These are phyloP conservation scores for Polymixis lichenea DNA, from an alignment of 2,888 invertebrate species.

Conservation along the genomic window DNA sequence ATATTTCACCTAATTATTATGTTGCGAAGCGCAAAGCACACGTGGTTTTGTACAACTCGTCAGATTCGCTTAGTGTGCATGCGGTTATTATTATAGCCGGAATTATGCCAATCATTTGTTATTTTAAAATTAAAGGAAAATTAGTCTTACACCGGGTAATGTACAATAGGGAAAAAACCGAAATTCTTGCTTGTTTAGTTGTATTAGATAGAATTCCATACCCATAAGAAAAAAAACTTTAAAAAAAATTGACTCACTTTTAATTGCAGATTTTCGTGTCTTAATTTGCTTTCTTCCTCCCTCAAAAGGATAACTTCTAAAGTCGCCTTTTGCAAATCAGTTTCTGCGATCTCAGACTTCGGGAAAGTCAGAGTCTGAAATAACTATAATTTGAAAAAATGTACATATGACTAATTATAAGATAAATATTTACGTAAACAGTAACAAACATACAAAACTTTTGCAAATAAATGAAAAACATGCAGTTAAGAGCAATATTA, in stretches of 20 bases:
- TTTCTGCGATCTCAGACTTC: constrained; percentile 85
- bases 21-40: constrained; percentile 33
- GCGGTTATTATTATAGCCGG: constrained; percentile 19
- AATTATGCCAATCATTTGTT: constrained; percentile 8
- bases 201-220: constrained; percentile 1
- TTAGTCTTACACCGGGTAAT: constrained; percentile 3
- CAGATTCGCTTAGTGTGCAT: constrained; percentile 47
- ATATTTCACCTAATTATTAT: constrained; percentile 16
- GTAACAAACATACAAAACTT: constrained; percentile 33
- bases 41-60: background rate
- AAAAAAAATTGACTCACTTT: constrained; percentile 91
- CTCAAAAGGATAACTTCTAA: constrained; percentile 94
- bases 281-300: constrained; percentile 94
- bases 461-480: constrained; percentile 77
- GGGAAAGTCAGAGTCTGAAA: constrained; percentile 83
- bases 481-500: constrained; percentile 66
- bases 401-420: constrained; percentile 32
- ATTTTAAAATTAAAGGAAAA: constrained; percentile 18
- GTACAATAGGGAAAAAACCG: constrained; percentile 10
- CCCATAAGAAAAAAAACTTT: constrained; percentile 37
- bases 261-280: constrained; percentile 96
- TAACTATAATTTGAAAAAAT: constrained; percentile 65
- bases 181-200: constrained; percentile 1
- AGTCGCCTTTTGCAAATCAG: constrained; percentile 92
- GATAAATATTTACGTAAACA: constrained; percentile 32